phyloP scores from a whole-genome alignment of 2,888 invertebrate species.

The Seira musarum region DNA sequence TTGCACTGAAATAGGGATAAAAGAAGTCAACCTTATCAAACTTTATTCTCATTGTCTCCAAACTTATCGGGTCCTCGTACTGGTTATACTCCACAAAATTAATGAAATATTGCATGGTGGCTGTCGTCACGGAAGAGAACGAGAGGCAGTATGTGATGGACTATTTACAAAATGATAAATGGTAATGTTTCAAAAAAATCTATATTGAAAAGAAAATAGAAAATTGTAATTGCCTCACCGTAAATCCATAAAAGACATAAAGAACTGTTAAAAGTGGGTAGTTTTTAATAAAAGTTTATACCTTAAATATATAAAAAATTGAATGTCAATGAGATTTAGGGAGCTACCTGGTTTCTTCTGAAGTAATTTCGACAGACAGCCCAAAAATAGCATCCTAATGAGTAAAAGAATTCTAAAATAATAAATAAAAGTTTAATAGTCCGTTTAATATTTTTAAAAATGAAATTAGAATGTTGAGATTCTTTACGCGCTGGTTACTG shows the following conservation, averaged over 20 bases:
- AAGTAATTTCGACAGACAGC: no score
- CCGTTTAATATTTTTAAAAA: slow-evolving; percentile 8
- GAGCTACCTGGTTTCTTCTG: no score
- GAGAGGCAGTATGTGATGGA: slow-evolving; percentile 15
- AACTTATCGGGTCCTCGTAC: slow-evolving; percentile 22
- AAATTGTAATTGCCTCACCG: background rate
- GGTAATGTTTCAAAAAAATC: no score
- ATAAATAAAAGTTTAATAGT: no score
- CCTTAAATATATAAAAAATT: no score
- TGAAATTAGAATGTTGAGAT: background rate
- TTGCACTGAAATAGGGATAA: slow-evolving; percentile 18
- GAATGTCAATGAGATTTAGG: no score
- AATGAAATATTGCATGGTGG: background rate
- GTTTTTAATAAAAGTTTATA: background rate
- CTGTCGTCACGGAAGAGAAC: background rate
- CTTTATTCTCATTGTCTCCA: slow-evolving; percentile 3
- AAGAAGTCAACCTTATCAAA: background rate
- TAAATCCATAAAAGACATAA: slow-evolving; percentile 5
- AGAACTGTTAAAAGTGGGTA: background rate
- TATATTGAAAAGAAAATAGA: slow-evolving; percentile 1
- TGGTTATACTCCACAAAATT: slow-evolving; percentile 23
- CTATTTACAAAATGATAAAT: no score
- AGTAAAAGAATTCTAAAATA: no score
- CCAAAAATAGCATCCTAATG: no score
- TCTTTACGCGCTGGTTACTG: slow-evolving; percentile 22